These are phyloP conservation scores for Geodia barretti DNA, from an alignment of 37 sponge, comb jelly and placozoan genomes.

Conservation along the genomic window DNA sequence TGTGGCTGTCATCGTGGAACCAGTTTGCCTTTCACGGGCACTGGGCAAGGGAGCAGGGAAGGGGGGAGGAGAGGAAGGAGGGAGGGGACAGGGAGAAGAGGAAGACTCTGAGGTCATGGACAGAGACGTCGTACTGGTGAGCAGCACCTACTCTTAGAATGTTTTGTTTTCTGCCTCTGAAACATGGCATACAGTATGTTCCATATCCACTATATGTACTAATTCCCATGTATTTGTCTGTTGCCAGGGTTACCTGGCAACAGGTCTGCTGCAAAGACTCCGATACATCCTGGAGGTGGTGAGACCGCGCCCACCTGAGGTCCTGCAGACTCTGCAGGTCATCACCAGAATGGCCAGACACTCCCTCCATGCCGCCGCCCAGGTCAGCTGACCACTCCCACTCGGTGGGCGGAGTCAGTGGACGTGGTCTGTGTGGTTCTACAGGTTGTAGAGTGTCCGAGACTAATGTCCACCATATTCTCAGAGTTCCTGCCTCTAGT, in stretches of 20 bases:
- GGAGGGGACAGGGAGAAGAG: conserved; percentile 22
- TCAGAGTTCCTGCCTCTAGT: conserved; percentile 49
- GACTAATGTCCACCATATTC: conserved; percentile 63
- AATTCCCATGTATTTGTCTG: too few species aligned
- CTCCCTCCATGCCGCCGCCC: conserved; percentile 69
- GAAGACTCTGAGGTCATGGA: conserved; percentile 50
- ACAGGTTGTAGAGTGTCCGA: conserved; percentile 68
- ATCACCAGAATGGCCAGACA: conserved; percentile 69
- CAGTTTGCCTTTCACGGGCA: conserved; percentile 35
- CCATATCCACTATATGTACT: too few species aligned
- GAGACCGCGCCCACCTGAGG: conserved; percentile 15
- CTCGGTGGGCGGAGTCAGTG: too few species aligned
- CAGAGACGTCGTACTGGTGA: conserved; percentile 62
- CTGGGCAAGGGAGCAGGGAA: conserved; percentile 8
- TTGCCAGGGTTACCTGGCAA: conserved; percentile 67
- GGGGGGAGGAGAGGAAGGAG: conserved; percentile 28
- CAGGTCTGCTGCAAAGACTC: conserved; percentile 65
- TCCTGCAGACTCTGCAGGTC: conserved; percentile 54
- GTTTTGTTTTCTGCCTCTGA: background rate
- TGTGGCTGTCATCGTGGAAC: conserved; percentile 19
- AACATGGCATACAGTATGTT: too few species aligned
- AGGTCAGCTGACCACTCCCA: conserved; percentile 50
- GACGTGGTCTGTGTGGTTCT: too few species aligned
- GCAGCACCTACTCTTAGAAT: background rate
- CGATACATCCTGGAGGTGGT: conserved; percentile 81